These are phyloP conservation scores for Cettia cetti DNA, from an alignment of 2,113 vertebrate genomes.

Conservation along the genomic window DNA sequence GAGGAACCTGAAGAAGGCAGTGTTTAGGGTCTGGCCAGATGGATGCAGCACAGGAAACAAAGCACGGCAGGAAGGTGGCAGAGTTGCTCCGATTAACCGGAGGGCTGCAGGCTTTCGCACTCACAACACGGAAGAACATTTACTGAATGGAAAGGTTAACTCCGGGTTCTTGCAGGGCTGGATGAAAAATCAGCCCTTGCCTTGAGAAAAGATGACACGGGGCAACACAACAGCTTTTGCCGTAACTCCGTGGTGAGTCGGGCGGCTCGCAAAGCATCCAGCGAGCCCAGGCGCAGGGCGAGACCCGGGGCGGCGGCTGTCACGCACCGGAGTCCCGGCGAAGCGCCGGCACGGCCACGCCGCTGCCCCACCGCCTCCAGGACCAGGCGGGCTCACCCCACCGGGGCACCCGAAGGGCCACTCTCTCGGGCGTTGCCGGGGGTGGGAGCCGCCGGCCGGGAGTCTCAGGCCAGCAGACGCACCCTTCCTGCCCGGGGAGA, in stretches of 20 bases:
- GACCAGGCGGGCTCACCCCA: not conserved
- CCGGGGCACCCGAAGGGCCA: not conserved
- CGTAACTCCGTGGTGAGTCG: not conserved
- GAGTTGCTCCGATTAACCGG: not conserved
- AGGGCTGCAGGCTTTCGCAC: not conserved
- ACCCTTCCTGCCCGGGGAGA: not conserved
- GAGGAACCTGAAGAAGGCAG: not conserved
- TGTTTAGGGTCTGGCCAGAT: not conserved
- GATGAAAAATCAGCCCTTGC: not conserved
- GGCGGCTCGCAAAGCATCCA: not conserved
- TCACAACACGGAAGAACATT: not conserved
- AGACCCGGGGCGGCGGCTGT: not conserved
- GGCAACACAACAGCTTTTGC: not conserved
- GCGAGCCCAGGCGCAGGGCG: not conserved
- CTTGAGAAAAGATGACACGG: not conserved
- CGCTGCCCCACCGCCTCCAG: not conserved
- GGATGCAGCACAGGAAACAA: not conserved
- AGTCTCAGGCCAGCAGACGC: not conserved
- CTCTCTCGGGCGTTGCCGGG: not conserved
- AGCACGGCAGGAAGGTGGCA: slow-evolving; percentile 33
- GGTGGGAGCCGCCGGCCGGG: not conserved
- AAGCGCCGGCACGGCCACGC: not conserved
- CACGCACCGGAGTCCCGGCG: not conserved
- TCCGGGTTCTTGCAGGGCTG: not conserved
- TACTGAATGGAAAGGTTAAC: not conserved